Evolutionary conservation across 2,888 invertebrate genomes (phyloP).

Genomic region (Alentia gelatinosa): DNA sequence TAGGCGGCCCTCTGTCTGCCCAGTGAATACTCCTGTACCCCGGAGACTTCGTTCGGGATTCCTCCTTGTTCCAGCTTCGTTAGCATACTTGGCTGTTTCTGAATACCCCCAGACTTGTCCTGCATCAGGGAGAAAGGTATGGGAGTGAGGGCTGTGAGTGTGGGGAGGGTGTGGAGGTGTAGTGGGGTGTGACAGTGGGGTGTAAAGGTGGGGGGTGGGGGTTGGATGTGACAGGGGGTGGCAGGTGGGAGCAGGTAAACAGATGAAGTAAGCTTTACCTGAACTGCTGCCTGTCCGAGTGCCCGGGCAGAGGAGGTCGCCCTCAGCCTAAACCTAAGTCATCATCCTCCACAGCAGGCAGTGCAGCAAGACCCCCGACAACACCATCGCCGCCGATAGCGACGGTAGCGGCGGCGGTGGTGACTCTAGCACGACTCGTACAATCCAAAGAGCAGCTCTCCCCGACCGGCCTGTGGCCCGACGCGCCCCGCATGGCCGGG

Average conservation of each 20-base stretch:
- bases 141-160: neutral
- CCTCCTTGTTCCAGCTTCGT: neutral
- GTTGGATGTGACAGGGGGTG: neutral
- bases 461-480: neutral
- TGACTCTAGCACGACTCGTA: neutral
- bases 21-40: neutral
- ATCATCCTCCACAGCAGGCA: neutral
- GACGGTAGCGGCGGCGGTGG: neutral
- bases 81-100: neutral
- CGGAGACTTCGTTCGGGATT: neutral
- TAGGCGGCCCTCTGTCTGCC: neutral
- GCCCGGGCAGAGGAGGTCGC: neutral
- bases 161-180: neutral
- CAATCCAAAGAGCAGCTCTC: neutral
- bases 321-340: neutral
- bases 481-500: neutral
- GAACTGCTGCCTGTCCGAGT: neutral
- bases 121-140: no score
- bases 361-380: neutral
- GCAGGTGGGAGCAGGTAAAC: neutral
- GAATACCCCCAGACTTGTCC: neutral
- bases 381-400: neutral
- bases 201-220: neutral
- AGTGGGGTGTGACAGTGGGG: neutral
- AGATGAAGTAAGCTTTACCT: neutral